phyloP scores from a whole-genome alignment of 1,140 invertebrate genomes.

The Dysdera silvatica region DNA sequence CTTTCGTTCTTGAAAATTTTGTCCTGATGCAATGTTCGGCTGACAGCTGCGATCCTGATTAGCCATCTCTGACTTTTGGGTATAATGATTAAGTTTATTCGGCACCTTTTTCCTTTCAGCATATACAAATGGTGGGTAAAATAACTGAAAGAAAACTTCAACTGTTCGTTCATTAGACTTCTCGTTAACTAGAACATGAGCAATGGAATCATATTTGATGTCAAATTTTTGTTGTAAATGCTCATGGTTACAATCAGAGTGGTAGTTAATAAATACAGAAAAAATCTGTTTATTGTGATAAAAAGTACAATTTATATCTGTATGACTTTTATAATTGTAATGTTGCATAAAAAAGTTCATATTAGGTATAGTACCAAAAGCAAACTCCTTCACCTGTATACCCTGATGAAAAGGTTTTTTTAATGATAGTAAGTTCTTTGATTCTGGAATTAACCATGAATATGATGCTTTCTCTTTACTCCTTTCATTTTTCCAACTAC shows the following conservation, averaged over 20 bases:
- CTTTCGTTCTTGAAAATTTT: constrained; percentile 18
- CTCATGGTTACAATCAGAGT: not conserved
- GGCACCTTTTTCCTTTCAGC: constrained; percentile 7
- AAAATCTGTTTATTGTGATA: constrained; percentile 8
- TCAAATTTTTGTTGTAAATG: constrained; percentile 5
- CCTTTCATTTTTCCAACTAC: too few species aligned
- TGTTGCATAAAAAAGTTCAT: constrained; percentile 21
- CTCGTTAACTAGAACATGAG: constrained; percentile 5
- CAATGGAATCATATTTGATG: constrained; percentile 9
- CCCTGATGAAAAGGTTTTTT: constrained; percentile 16
- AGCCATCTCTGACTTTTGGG: too few species aligned
- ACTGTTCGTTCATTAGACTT: not conserved
- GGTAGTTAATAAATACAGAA: constrained; percentile 10
- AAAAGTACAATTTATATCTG: constrained; percentile 19
- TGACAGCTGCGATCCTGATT: not conserved
- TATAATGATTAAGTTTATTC: not conserved
- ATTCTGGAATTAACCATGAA: too few species aligned
- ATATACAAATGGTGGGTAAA: constrained; percentile 10
- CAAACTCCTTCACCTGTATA: constrained; percentile 18
- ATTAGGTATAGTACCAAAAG: constrained; percentile 17
- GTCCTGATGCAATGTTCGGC: constrained; percentile 7
- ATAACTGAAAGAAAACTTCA: constrained; percentile 1
- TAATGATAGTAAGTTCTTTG: too few species aligned
- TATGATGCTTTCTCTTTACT: too few species aligned
- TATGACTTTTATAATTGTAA: constrained; percentile 12